Evolutionary conservation across 2,797 vertebrate genomes (phyloP).

Genomic region (Gymnoscopelus braueri): DNA sequence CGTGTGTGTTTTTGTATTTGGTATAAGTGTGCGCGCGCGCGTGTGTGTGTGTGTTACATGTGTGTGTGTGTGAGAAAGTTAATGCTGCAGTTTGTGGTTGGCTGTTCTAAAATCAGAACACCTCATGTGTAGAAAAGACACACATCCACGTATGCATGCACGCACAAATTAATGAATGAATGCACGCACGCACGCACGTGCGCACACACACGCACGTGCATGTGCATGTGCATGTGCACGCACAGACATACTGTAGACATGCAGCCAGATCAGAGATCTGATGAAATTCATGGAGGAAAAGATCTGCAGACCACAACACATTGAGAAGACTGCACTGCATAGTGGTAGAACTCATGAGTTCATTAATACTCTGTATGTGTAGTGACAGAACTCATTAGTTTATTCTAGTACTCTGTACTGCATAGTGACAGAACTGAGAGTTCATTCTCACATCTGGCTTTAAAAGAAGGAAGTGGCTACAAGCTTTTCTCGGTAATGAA

Average conservation of each 20-base stretch:
- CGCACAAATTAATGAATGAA: background rate
- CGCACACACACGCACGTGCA: background rate
- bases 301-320: slow-evolving; percentile 40
- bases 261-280: slow-evolving; percentile 3
- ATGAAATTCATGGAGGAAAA: background rate
- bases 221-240: background rate
- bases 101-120: slow-evolving; percentile 59
- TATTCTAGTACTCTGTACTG: slow-evolving; percentile 6
- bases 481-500: slow-evolving; percentile 71
- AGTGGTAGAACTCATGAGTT: background rate
- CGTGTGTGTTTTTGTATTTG: background rate
- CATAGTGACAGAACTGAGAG: background rate
- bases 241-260: slow-evolving; percentile 13
- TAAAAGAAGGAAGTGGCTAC: slow-evolving; percentile 80
- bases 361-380: background rate
- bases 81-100: slow-evolving; percentile 41
- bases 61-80: background rate
- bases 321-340: too few species aligned
- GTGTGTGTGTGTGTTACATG: background rate
- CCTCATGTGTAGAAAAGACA: slow-evolving; percentile 30
- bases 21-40: background rate
- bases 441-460: slow-evolving; percentile 73
- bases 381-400: background rate
- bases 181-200: slow-evolving; percentile 12
- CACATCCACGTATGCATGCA: background rate